Evolutionary conservation across 2,888 invertebrate species (phyloP).

Genomic region (Drosophila seclusa): DNA sequence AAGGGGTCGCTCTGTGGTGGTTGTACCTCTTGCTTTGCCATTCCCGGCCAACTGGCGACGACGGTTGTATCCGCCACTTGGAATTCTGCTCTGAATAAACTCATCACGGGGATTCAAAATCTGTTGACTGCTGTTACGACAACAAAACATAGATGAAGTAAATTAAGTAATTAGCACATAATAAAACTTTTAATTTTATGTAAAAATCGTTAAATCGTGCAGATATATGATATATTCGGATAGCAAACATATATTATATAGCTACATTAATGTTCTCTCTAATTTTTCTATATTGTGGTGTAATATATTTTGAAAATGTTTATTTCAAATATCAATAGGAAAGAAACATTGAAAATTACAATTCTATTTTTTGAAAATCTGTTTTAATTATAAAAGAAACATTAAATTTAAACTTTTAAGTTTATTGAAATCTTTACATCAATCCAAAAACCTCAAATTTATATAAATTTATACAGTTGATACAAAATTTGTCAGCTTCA

Average conservation of each 20-base stretch:
- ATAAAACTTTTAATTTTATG: not conserved
- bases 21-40: conserved; percentile 30
- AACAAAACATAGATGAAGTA: not conserved
- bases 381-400: too few species aligned
- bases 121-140: conserved; percentile 9
- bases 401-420: too few species aligned
- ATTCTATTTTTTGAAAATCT: not conserved
- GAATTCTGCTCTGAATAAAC: conserved; percentile 8
- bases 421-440: too few species aligned
- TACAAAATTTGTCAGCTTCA: not conserved
- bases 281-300: not conserved
- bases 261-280: not conserved
- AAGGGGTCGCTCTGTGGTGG: conserved; percentile 67
- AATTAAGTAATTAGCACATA: not conserved
- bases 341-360: not conserved
- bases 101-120: conserved; percentile 44
- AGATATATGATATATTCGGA: not conserved
- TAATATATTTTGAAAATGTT: not conserved
- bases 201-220: not conserved
- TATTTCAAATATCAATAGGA: not conserved
- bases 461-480: not conserved
- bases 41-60: conserved; percentile 24
- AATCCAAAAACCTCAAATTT: not conserved
- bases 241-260: too few species aligned
- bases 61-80: conserved; percentile 42